Conservation (phyloP, 2,888 invertebrate species). For the Brenthis daphne region DNA sequence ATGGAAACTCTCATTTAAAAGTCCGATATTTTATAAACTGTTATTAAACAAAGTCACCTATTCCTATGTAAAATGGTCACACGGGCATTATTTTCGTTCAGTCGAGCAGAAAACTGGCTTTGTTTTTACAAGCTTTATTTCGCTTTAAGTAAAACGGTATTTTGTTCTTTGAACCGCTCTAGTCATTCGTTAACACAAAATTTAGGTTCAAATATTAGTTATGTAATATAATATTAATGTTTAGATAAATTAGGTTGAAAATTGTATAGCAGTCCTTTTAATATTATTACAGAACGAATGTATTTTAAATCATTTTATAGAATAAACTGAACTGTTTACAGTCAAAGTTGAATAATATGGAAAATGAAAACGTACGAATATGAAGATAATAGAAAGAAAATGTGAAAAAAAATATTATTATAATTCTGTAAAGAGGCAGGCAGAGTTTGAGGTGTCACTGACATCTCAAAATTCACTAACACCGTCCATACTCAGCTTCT, state of each 20-base stretch:
- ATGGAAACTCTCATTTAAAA: background rate
- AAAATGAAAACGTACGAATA: no score
- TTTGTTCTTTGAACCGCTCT: slow-evolving; percentile 48
- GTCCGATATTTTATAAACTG: slow-evolving; percentile 4
- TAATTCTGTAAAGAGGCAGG: no score
- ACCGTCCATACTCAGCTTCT: no score
- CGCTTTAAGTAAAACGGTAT: slow-evolving; percentile 43
- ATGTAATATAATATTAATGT: background rate
- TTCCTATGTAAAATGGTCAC: slow-evolving; percentile 38
- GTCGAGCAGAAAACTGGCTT: slow-evolving; percentile 50
- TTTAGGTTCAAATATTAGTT: slow-evolving; percentile 8
- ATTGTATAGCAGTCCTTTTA: no score
- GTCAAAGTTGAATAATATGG: no score
- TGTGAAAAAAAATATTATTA: no score
- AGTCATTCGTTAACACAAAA: slow-evolving; percentile 49
- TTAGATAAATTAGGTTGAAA: background rate
- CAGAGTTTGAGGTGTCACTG: no score
- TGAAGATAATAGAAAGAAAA: no score
- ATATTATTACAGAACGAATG: no score
- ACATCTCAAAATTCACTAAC: no score
- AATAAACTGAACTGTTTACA: no score
- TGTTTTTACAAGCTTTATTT: slow-evolving; percentile 48
- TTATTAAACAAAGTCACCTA: slow-evolving; percentile 18
- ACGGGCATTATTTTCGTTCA: slow-evolving; percentile 50
- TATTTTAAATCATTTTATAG: no score